These are phyloP conservation scores for Monoplex corrugatus DNA, from an alignment of 2,888 invertebrate genomes.

Conservation along the genomic window DNA sequence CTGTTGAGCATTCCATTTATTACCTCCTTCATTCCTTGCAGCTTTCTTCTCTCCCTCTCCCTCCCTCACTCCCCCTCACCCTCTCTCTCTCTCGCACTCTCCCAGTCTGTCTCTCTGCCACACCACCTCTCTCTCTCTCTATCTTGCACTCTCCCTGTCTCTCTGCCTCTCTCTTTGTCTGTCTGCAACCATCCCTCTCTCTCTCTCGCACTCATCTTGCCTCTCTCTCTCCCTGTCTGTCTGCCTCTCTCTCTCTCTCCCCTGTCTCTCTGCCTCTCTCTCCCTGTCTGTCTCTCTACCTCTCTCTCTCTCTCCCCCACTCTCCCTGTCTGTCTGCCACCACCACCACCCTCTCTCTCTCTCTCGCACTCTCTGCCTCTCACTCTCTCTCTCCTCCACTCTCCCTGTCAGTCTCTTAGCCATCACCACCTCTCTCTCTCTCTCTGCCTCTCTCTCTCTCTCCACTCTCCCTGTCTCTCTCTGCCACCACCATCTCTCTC, in stretches of 20 bases:
- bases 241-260: neutral
- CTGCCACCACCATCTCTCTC: neutral
- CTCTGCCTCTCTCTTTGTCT: too few relatives aligned
- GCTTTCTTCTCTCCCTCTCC: neutral
- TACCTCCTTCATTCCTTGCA: too few relatives aligned
- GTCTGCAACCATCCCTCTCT: neutral
- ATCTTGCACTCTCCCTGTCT: neutral
- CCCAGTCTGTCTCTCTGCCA: neutral
- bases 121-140: neutral
- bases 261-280: neutral
- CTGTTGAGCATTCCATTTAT: too few relatives aligned
- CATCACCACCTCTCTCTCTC: neutral
- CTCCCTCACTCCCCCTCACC: neutral
- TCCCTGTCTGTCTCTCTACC: neutral
- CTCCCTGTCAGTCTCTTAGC: neutral
- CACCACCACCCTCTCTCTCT: neutral
- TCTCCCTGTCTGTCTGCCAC: neutral
- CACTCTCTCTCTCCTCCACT: neutral
- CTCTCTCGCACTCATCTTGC: neutral
- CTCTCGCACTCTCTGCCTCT: neutral
- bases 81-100: neutral
- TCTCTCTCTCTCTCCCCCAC: neutral
- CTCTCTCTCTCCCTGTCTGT: neutral
- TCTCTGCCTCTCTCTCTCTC: slow-evolving; percentile 19
- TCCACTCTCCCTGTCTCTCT: neutral